Evolutionary conservation across 2,888 invertebrate genomes (phyloP).

Genomic region (Plemyria rubiginata): DNA sequence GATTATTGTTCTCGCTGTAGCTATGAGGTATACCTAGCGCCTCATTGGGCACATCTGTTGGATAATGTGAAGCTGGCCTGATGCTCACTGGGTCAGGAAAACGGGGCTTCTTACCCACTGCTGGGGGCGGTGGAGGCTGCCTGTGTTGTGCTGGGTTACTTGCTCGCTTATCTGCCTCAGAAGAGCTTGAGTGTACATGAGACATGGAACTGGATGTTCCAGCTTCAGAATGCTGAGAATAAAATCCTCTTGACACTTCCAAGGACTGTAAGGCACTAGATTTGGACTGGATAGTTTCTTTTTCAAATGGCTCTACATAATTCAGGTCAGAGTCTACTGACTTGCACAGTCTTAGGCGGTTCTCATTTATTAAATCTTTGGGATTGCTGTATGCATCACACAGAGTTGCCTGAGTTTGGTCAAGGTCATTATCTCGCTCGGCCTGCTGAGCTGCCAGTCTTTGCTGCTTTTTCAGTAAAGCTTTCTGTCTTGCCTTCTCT

Average conservation of each 20-base stretch:
- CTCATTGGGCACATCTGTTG: constrained; percentile 59
- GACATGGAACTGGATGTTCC: constrained; percentile 57
- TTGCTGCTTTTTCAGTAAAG: constrained; percentile 77
- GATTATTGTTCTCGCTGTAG: constrained; percentile 75
- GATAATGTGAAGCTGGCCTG: constrained; percentile 77
- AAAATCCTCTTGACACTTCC: constrained; percentile 74
- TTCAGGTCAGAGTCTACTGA: constrained; percentile 80
- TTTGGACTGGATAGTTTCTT: constrained; percentile 78
- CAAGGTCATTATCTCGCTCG: constrained; percentile 40
- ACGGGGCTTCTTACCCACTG: constrained; percentile 73
- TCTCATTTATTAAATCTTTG: constrained; percentile 72
- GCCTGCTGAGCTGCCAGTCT: constrained; percentile 56
- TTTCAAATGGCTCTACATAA: constrained; percentile 81
- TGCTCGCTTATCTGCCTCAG: constrained; percentile 58
- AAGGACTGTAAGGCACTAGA: constrained; percentile 76
- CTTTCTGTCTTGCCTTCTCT: constrained; percentile 77
- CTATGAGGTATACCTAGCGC: constrained; percentile 64
- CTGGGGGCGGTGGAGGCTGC: constrained; percentile 74
- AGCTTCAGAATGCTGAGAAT: constrained; percentile 61
- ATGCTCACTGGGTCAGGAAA: constrained; percentile 80
- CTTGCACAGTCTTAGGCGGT: constrained; percentile 71
- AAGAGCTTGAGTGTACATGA: constrained; percentile 62
- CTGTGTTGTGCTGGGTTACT: constrained; percentile 61
- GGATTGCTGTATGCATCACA: constrained; percentile 81
- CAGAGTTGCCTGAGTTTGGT: constrained; percentile 60